These are phyloP conservation scores for Choristoneura fumiferana DNA, from an alignment of 1,140 invertebrate genomes.

Conservation along the genomic window DNA sequence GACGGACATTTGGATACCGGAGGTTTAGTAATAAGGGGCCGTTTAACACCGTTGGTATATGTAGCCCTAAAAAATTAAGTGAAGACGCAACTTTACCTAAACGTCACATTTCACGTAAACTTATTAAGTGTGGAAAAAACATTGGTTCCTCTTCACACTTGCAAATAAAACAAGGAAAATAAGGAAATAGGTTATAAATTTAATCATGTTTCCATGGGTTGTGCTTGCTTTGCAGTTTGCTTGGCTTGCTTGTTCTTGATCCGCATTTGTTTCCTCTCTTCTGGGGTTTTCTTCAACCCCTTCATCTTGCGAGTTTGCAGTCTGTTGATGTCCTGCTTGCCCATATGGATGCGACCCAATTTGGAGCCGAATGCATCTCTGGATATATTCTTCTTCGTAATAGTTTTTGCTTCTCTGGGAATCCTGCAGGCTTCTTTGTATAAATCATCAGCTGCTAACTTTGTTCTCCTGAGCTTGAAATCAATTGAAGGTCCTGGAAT, in stretches of 20 bases:
- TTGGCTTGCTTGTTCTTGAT: slow-evolving; percentile 77
- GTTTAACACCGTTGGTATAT: too few relatives aligned
- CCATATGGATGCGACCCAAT: slow-evolving; percentile 95
- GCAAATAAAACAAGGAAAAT: background rate
- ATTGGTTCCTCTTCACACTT: too few relatives aligned
- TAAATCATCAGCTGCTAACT: slow-evolving; percentile 93
- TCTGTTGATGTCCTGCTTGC: slow-evolving; percentile 90
- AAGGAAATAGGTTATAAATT: slow-evolving; percentile 1
- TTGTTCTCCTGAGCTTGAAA: slow-evolving; percentile 89
- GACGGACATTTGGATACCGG: too few relatives aligned
- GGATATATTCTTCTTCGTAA: slow-evolving; percentile 95
- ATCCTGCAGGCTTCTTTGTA: slow-evolving; percentile 92
- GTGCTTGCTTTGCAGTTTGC: slow-evolving; percentile 45
- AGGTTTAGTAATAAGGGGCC: too few relatives aligned
- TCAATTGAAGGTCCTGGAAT: slow-evolving; percentile 90
- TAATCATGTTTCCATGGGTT: slow-evolving; percentile 30
- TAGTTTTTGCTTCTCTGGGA: slow-evolving; percentile 89
- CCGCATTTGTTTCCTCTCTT: slow-evolving; percentile 82
- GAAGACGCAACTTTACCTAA: too few relatives aligned
- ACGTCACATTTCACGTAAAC: too few relatives aligned
- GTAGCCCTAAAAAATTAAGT: too few relatives aligned
- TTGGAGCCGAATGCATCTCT: slow-evolving; percentile 93
- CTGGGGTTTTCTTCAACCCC: slow-evolving; percentile 88
- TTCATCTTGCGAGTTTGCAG: slow-evolving; percentile 97
- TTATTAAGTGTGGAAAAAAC: too few relatives aligned